phyloP scores from a whole-genome alignment of 2,797 vertebrate genomes.

The Cynodonichthys magdalenae region DNA sequence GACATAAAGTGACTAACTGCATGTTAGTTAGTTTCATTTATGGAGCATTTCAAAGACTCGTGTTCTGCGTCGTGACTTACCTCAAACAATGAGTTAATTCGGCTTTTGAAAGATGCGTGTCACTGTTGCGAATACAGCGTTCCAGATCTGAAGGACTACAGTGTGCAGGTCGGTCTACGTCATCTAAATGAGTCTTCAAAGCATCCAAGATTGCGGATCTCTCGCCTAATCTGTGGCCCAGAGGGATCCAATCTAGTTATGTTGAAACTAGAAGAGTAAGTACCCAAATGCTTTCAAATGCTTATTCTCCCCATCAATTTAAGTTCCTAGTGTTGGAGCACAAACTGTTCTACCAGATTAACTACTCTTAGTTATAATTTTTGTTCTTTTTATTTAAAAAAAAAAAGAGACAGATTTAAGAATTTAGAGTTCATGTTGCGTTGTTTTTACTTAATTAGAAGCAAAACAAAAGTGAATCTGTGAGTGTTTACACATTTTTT shows the following conservation, averaged over 20 bases:
- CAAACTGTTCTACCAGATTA: too few relatives aligned
- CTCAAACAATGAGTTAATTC: too few relatives aligned
- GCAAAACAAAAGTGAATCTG: neutral
- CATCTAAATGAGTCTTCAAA: slow-evolving; percentile 86
- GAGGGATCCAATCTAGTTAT: slow-evolving; percentile 92
- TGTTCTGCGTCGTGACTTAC: too few relatives aligned
- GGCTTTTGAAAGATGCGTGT: neutral
- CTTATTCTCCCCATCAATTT: neutral
- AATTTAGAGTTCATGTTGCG: too few relatives aligned
- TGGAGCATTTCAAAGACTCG: neutral
- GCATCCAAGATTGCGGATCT: slow-evolving; percentile 87
- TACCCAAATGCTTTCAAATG: neutral
- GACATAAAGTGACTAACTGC: neutral
- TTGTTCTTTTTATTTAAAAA: too few relatives aligned
- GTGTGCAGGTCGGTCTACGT: slow-evolving; percentile 91
- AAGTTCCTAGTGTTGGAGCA: neutral
- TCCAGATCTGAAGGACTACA: slow-evolving; percentile 92
- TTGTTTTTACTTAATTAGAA: too few relatives aligned
- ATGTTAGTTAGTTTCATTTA: neutral
- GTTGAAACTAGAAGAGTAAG: slow-evolving; percentile 90
- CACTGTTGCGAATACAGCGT: slow-evolving; percentile 62
- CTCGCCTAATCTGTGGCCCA: slow-evolving; percentile 91
- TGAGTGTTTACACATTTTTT: neutral
- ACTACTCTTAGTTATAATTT: too few relatives aligned
- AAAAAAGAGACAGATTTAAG: too few relatives aligned